Conservation (phyloP, 2,888 invertebrate genomes). For the Drosophila anomalata region DNA sequence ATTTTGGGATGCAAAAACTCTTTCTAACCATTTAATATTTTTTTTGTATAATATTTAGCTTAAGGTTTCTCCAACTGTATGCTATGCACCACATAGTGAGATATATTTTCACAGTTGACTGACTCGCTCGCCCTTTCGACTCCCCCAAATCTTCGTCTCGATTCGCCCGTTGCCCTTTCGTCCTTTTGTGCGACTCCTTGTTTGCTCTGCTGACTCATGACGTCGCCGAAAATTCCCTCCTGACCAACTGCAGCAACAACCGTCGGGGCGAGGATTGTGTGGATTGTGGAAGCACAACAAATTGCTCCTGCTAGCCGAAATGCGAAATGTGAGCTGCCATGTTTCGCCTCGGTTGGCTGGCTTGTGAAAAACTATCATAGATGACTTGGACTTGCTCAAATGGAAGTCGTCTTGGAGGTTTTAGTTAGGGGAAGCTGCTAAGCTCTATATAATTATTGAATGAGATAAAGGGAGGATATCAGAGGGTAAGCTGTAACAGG, state of each 20-base stretch:
- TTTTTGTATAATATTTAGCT: too few relatives aligned
- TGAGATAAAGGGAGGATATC: slow-evolving; percentile 8
- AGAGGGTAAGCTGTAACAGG: not conserved
- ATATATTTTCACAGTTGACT: slow-evolving; percentile 76
- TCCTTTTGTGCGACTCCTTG: slow-evolving; percentile 48
- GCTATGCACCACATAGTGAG: slow-evolving; percentile 45
- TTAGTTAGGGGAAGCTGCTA: not conserved
- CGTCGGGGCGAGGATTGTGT: slow-evolving; percentile 4
- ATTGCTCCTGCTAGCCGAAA: slow-evolving; percentile 76
- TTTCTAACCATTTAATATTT: too few relatives aligned
- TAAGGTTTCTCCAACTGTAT: not conserved
- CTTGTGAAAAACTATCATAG: slow-evolving; percentile 44
- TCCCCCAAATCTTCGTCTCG: slow-evolving; percentile 16
- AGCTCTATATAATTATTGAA: slow-evolving; percentile 35
- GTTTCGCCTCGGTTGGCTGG: slow-evolving; percentile 56
- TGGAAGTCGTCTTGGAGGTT: slow-evolving; percentile 18
- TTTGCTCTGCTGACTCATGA: slow-evolving; percentile 78
- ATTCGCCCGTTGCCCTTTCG: not conserved
- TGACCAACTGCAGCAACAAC: slow-evolving; percentile 62
- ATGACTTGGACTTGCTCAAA: slow-evolving; percentile 40
- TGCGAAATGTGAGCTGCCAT: slow-evolving; percentile 78
- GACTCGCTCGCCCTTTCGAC: slow-evolving; percentile 47
- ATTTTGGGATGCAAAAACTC: too few relatives aligned
- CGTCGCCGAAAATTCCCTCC: slow-evolving; percentile 62
- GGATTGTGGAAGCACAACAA: slow-evolving; percentile 58